phyloP scores from a whole-genome alignment of 2,797 vertebrate species.

The Nannoperca obscura region DNA sequence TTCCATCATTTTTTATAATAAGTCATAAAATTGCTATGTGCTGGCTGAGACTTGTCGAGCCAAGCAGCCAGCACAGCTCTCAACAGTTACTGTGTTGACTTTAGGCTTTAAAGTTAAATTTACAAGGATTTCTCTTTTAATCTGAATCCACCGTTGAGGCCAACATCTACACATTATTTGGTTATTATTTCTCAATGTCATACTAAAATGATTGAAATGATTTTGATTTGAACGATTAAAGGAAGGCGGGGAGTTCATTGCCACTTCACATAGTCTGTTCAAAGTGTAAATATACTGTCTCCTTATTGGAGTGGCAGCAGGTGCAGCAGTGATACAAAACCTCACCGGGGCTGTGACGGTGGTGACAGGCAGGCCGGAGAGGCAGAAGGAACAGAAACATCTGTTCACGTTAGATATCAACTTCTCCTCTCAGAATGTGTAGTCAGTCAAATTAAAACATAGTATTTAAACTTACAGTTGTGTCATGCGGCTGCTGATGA shows the following conservation, averaged over 20 bases:
- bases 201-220: background rate
- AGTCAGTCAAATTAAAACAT: background rate
- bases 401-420: background rate
- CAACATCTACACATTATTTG: background rate
- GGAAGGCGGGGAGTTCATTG: background rate
- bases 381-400: background rate
- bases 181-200: background rate
- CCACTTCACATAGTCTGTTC: background rate
- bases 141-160: background rate
- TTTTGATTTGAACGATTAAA: background rate
- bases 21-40: background rate
- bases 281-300: background rate
- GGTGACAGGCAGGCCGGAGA: background rate
- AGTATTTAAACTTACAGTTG: background rate
- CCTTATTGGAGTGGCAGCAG: background rate
- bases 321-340: background rate
- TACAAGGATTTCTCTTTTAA: conserved; percentile 11
- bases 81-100: conserved; percentile 10
- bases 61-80: background rate
- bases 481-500: background rate
- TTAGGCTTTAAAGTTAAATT: conserved; percentile 16
- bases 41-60: background rate
- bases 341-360: background rate
- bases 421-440: background rate
- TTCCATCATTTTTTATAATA: conserved; percentile 18